Evolutionary conservation across 30 jellyfish, hydroid and myxozoan species (phyloP), one percentile per base, ranked within the genome.

Genomic region (Cassiopea andromeda): DNA sequence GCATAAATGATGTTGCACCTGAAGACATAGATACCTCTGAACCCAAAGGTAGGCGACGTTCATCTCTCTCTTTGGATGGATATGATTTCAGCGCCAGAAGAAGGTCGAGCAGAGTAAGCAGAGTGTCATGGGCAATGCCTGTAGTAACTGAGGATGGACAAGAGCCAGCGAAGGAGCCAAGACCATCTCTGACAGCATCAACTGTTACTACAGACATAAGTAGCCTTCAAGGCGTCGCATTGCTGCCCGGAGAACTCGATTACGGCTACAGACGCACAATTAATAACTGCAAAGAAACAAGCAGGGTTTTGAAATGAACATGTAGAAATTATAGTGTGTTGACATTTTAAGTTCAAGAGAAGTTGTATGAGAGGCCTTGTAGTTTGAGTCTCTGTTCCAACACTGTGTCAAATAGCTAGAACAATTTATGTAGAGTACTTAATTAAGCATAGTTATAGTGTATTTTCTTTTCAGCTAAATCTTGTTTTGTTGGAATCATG

Each of bases 71-170:
- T 7, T n/a, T 78, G n/a, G 94, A 87, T 38, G 88, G 94, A 12
- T 87, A 87, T 71, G 94, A 87, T 84, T 68, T 87, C 76, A 67
- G 66, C 70, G 5, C 86, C 77, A 87, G 94, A 50, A 48, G 94
- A 77, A 68, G 94, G 86, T 87, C 94, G 13, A 87, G 94, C 57
- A 79, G 86, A 48, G 60, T 72, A 1, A 84, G 92, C 78, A 57
- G 72, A 43, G 94, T 87, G 12, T 87, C 94, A 4, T 87, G 94
- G 94, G 94, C 94, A 16, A 68, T 87, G 94, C 94, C 94, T 8
- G 76, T 78, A 9, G 94, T 87, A 1, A 70, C 54, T 14, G 94
- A 87, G 75, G 94, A 87, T 60, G 94, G 90, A 2, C 61, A 76
- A 3, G 94, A 87, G 60, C 94, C 81, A 1, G 68, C 90, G 2